Base-by-base conservation (phyloP, 2,113 vertebrate species). In the Neotoma lepida region DNA sequence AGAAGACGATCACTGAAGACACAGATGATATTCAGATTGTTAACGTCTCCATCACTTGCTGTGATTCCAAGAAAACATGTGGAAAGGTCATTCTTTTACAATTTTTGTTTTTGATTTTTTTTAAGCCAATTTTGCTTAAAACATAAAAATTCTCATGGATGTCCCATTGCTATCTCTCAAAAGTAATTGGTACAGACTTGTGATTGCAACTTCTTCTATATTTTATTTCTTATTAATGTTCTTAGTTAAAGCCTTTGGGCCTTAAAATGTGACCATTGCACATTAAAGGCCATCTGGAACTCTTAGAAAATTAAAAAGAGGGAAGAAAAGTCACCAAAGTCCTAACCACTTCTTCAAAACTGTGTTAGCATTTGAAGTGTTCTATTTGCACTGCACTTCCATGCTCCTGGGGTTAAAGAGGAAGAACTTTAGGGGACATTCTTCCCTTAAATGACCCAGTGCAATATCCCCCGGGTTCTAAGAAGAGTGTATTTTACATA, bases 51-150 rank as follows among this genome's bases (percentile, higher is more conserved):
- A 91, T 97, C 70, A 8, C 74, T 15, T 95, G 95, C 9, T 97
- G 95, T 95, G 96, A 97, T 68, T 96, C 96, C n/a, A 87, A 68
- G 85, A 93, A 24, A 71, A 94, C 85, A 2, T 84, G 97, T 89
- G 96, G 97, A 89, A 96, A 96, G 97, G 96, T 97, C 94, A 95
- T 35, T 54, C 18, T 7, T 12, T 91, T 66, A 9, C 26, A 70
- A 10, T 41, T 64, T 86, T 88, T 64, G 3, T 71, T 70, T 68
- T 24, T 54, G 22, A 35, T 49, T 51, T 64, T 51, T 64, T 81
- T 39, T 51, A 63, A 82, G 51, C n/a, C n/a, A 78, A 4, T 88
- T 92, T 88, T 66, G 63, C 41, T 54, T 94, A 70, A 86, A 54
- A 93, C 78, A 58, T 44, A 66, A 86, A 88, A 71, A 35, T 17